Evolutionary conservation across 1,140 invertebrate species (phyloP), one percentile per base, ranked within the genome.

Genomic region (Drosophila tropicalis): DNA sequence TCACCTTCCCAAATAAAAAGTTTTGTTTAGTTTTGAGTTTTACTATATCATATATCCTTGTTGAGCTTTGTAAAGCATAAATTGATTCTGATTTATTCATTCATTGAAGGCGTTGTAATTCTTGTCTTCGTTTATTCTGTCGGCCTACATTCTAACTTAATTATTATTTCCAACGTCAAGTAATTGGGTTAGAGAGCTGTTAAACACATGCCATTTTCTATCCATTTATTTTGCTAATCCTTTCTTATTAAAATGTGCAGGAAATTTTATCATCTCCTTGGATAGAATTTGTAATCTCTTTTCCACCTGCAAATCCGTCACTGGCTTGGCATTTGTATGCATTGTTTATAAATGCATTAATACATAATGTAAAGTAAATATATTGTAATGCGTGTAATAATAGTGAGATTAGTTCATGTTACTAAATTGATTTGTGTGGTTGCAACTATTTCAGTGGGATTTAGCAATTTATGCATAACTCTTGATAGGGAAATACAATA

Each of bases 371-470:
- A 51, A 51, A 51, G 44, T 51, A 51, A 51, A 51, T 51, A 51
- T 22, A 51, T 51, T 51, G 44, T 51, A 51, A 51, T 51, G 44
- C 44, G 9, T 51, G 44, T 51, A 51, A 51, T 51, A 51, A 51
- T 51, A 51, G 44, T 22, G 44, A 19, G 19, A 51, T 51, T 51
- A 51, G 44, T 51, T 51, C 44, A 51, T 51, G 44, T 51, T 51
- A 51, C 19, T 51, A 22, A 51, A 51, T 51, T 51, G 44, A 51
- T 51, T 51, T 51, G 44, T 51, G 44, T 51, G 44, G 44, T 51
- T 19, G 19, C 19, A 51, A 22, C 44, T 51, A 13, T 51, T 47
- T 19, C 15, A 47, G 15, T 17, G 44, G 15, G 44, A 47, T 17
- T 19, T 47, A 6, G 17, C 17, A 47, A 47, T 47, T 51, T 51